phyloP scores from a whole-genome alignment of 35 echinoderm and acorn worm species.

The Anneissia japonica region DNA sequence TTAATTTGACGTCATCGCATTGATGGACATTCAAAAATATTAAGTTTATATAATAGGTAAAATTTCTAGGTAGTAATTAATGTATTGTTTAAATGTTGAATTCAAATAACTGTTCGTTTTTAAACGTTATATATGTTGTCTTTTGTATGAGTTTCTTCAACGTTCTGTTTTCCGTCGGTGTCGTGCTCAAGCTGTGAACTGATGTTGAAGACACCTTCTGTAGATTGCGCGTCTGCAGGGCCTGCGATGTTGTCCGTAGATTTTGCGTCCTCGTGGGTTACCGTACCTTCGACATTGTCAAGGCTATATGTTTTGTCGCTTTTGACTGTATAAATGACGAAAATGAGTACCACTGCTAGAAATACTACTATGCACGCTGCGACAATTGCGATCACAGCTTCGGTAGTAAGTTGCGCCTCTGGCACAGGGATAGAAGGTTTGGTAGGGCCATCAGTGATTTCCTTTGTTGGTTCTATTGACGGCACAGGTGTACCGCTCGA shows the following conservation, averaged over 20 bases:
- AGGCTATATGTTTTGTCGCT: neutral
- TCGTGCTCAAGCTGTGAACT: neutral
- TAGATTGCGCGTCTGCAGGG: neutral
- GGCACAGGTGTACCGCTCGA: neutral
- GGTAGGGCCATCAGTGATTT: neutral
- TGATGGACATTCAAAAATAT: too few species aligned
- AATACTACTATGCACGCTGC: neutral
- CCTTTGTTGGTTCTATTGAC: neutral
- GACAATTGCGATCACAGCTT: neutral
- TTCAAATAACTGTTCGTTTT: too few species aligned
- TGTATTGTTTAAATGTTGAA: too few species aligned
- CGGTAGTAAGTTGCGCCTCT: neutral
- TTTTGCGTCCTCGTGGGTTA: neutral
- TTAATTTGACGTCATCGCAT: too few species aligned
- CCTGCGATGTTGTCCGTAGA: neutral
- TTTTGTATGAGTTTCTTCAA: too few species aligned
- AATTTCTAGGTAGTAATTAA: too few species aligned
- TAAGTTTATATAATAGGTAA: too few species aligned
- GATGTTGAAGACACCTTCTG: neutral
- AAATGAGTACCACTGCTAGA: neutral
- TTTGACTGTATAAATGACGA: neutral
- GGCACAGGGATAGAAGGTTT: neutral
- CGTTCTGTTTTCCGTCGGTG: neutral
- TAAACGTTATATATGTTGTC: too few species aligned
- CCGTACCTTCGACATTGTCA: neutral